Base-by-base conservation (phyloP, 2,797 vertebrate species). In the Numenius phaeopus region DNA sequence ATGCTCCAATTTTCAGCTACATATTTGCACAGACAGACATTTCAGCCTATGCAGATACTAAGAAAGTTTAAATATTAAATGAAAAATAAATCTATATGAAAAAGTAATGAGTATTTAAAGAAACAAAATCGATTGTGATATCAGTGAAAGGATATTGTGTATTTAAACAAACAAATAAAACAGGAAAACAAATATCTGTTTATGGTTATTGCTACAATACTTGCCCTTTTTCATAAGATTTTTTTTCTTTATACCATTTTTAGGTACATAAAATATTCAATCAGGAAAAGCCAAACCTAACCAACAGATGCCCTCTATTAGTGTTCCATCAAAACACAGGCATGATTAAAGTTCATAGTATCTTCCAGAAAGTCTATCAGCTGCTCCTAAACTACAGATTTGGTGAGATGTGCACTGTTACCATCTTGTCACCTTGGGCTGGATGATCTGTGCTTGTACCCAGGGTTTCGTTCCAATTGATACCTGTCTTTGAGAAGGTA, bases 31-130 rank as follows among this genome's bases (percentile, higher is more conserved):
- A 84, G 71, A 86, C 49, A 83, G 76, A 14, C 12, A 82, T 80
- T 94, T 90, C 27, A 79, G 58, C 80, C 65, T 57, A 37, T 72
- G 20, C 8, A 58, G 21, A 32, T 65, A 79, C 54, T 61, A 39
- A 37, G 37, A 75, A 85, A 95, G 27, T 27, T 75, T 50, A 52
- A 94, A 69, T 66, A 85, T 29, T 64, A 75, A 89, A 89, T 17
- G 26, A 73, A 69, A 57, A 90, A 73, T 27, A 82, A 29, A 59
- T 61, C 11, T 54, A 8, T 30, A 34, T 50, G 8, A 75, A 79
- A 54, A 89, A 58, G 3, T 13, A 61, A 75, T 14, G 11, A 77
- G 12, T 34, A 42, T 79, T 76, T 86, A 69, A 89, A 90, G 32
- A 72, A 81, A 58, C 2, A 77, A 92, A 96, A 49, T 8, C 29